Evolutionary conservation across 2,113 vertebrate genomes (phyloP), one percentile per base, ranked within the genome.

Genomic region (Etheostoma cragini): DNA sequence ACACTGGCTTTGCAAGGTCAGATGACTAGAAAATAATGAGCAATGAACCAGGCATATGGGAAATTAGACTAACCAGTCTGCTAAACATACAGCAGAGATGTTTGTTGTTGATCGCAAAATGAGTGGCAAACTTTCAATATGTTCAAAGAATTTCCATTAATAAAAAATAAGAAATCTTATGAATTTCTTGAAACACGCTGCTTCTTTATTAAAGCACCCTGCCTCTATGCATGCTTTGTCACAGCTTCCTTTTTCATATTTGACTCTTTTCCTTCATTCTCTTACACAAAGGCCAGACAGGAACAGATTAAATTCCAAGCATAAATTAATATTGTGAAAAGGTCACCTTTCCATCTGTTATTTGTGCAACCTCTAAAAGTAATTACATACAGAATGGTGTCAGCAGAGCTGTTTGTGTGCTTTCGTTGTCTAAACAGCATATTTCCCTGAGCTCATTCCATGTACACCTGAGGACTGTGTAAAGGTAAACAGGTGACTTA

Each of bases 261-360:
- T 77, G 46, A 85, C n/a, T 80, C 58, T 85, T 91, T 82, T 79
- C 61, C 70, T 74, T 88, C 80, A 60, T 90, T 90, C 80, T 78
- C 73, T 75, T 72, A 70, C 68, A 88, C 87, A 91, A 92, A 94
- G 89, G 89, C 83, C 86, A 91, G 83, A 81, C 92, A 72, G 83
- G 88, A 72, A 91, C 61, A 87, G 87, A 94, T 94, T 93, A 88
- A 83, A 92, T 94, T 93, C 90, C 90, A 88, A 86, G 92, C 90
- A 91, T 91, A 93, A 93, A 94, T 93, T 92, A 93, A 93, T 94
- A 91, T 89, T 88, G 64, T 85, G 86, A 93, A 94, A 95, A 94
- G 94, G 93, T 94, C 93, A 94, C 87, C 91, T 92, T 84, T 92
- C 91, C 91, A 90, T 92, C 93, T 94, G 93, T 92, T 94, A 93